Evolutionary conservation across 2,888 invertebrate species (phyloP), one percentile per base, ranked within the genome.

Genomic region (Lumbricus terrestris): DNA sequence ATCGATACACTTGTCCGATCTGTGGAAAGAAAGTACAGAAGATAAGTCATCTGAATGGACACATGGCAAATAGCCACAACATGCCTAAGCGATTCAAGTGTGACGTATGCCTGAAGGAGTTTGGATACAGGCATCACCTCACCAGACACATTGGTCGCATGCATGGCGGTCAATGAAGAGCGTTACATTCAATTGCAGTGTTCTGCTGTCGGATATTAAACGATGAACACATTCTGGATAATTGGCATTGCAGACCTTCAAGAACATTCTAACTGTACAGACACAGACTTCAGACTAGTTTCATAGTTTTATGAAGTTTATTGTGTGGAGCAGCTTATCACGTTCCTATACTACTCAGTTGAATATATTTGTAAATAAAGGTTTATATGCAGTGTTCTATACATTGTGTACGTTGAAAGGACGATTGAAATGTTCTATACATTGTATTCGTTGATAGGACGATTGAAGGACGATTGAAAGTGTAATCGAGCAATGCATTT

Each of bases 71-170:
- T 85, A 35, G 85, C 35, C 85, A 85, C 37, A 85, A 85, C 85
- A 85, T 85, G 85, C 85, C 85, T 34, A 85, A 85, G 37, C 34
- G 37, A 37, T 85, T 35, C 85, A 85, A 85, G 37, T 85, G 85
- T 23, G 35, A 35, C 35, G 34, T 35, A 37, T 85, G 85, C 23
- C 34, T 35, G 34, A 85, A 85, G 23, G 85, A 85, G 34, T 85
- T 35, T 37, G 85, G 35, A 23, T 85, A 85, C 37, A 85, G 85
- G 85, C 35, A 85, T 85, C 34, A 37, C 20, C 37, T 85, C 35
- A 85, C 34, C 4, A 85, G 37, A 85, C 85, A 85, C 85, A 85
- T 34, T 11, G n/a, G 69, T 69, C 69, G n/a, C 69, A n/a, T 69
- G 69, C 69, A 69, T n/a, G 29, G n/a, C n/a, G n/a, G 69, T 0